Evolutionary conservation across 2,888 invertebrate genomes (phyloP).

Genomic region (Quadroppia sp.): DNA sequence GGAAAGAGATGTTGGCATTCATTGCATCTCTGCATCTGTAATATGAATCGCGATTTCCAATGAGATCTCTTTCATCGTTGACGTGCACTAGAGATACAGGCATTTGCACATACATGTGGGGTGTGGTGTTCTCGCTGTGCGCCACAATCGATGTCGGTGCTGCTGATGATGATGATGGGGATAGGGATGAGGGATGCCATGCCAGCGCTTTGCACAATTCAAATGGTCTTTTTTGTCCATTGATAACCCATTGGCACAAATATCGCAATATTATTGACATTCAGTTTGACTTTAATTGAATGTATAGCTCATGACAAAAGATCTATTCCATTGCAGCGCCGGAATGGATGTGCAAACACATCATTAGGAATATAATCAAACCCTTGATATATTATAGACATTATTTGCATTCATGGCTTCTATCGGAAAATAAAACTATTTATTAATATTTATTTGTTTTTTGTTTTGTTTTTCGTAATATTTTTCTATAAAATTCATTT

Average conservation of each 20-base stretch:
- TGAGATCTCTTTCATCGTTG: constrained; percentile 29
- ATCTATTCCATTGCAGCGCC: neutral
- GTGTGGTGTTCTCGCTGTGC: constrained; percentile 24
- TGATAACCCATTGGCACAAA: constrained; percentile 25
- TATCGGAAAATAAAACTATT: neutral
- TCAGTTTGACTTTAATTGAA: neutral
- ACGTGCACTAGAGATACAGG: constrained; percentile 6
- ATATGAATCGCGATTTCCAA: constrained; percentile 37
- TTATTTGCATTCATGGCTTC: constrained; percentile 12
- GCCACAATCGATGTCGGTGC: constrained; percentile 19
- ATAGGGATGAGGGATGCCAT: constrained; percentile 30
- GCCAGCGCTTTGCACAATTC: neutral
- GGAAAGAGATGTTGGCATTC: neutral
- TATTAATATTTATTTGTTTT: constrained; percentile 1
- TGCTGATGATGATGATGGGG: constrained; percentile 25
- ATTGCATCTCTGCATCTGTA: constrained; percentile 19
- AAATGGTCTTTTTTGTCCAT: neutral
- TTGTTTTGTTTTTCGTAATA: neutral
- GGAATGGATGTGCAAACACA: constrained; percentile 10
- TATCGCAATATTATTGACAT: neutral
- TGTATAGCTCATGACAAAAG: constrained; percentile 7
- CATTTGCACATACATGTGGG: neutral
- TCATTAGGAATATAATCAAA: too few species aligned
- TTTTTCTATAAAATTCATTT: too few species aligned
- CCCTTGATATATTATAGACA: constrained; percentile 8